Base-by-base conservation (phyloP, 2,888 invertebrate genomes). In the Horisme vitalbata region DNA sequence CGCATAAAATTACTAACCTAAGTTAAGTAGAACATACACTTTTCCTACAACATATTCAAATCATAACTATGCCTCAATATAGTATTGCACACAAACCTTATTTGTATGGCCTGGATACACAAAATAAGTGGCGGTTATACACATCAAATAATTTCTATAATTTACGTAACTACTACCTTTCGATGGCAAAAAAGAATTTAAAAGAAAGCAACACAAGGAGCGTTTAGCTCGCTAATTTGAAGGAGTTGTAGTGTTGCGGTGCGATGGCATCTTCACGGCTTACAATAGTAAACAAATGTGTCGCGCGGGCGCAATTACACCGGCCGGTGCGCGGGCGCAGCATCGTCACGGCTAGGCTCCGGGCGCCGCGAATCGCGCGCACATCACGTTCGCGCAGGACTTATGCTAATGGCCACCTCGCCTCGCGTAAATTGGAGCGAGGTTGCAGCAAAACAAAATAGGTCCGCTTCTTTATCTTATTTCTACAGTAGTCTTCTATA, bases 241-340 rank as follows among this genome's bases (percentile, higher is more conserved):
- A 80, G 74, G 72, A 79, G 77, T 70, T 72, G 67, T 70, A 75
- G 81, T 79, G 81, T 80, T 56, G 76, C 65, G 62, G 65, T 59
- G 75, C 77, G 87, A 88, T 86, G 84, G 80, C 82, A 89, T 89
- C 88, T 89, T 86, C 85, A 80, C 83, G 82, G 87, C 82, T 80
- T 83, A 83, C 86, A 83, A 86, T 85, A 83, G 84, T 84, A 82
- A 87, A 87, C 87, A 86, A 88, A 87, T 86, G 87, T 87, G 88
- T 86, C 81, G 87, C 78, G 65, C 70, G 65, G 75, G 63, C 68
- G 82, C 86, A 85, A 88, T 86, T 85, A 86, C 81, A 75, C 60
- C 57, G 73, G 55, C 62, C 21, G 50, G 55, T 57, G 59, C 57
- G 53, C 52, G 55, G 63, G 63, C 69, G 71, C 60, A 62, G 35